phyloP scores from a whole-genome alignment of 2,113 vertebrate genomes.

The Pseudopipra pipra region DNA sequence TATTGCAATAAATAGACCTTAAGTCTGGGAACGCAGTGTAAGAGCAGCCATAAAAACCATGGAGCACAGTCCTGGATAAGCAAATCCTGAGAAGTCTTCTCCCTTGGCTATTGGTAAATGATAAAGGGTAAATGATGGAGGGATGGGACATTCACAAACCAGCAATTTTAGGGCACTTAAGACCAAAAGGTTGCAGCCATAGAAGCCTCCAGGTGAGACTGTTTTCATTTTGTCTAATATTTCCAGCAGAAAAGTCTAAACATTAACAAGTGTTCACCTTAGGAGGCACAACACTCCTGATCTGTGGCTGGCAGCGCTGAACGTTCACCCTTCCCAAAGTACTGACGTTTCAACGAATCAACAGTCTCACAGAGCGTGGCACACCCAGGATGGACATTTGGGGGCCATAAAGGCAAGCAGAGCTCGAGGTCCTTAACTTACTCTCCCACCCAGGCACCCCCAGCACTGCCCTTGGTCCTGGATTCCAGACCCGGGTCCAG shows the following conservation, averaged over 20 bases:
- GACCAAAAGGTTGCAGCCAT: neutral
- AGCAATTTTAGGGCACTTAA: neutral
- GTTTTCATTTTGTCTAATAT: neutral
- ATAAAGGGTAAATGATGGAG: neutral
- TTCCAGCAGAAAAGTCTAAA: neutral
- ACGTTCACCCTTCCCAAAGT: neutral
- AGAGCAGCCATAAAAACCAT: neutral
- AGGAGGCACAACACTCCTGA: neutral
- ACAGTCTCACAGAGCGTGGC: neutral
- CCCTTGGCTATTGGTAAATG: neutral
- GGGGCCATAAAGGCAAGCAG: neutral
- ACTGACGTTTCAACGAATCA: neutral
- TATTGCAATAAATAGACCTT: neutral
- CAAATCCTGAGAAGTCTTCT: neutral
- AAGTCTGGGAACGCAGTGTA: neutral
- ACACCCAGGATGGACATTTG: neutral
- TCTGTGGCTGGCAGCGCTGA: neutral
- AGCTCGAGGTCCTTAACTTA: neutral
- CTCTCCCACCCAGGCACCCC: too few species aligned
- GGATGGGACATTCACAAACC: neutral
- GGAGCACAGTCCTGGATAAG: neutral
- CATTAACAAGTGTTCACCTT: neutral
- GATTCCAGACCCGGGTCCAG: neutral
- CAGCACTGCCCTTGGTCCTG: too few species aligned
- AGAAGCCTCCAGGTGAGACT: neutral